Evolutionary conservation across 2,113 vertebrate species (phyloP).

Genomic region (Silurus asotus): DNA sequence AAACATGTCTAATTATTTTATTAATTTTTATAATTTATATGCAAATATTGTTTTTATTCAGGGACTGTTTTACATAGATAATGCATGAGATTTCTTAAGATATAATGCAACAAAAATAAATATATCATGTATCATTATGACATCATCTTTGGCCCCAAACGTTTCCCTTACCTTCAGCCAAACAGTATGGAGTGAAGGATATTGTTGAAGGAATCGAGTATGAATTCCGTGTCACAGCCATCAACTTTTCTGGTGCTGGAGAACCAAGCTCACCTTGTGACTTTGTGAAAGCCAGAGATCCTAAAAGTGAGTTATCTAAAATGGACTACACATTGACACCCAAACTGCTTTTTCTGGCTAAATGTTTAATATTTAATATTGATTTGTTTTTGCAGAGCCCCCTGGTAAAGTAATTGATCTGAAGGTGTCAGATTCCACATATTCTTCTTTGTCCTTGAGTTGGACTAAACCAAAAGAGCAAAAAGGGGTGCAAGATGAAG

Average conservation of each 20-base stretch:
- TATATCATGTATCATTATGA: no score
- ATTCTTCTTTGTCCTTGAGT: slow-evolving; percentile 75
- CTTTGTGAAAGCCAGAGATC: slow-evolving; percentile 74
- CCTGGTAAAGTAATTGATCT: slow-evolving; percentile 78
- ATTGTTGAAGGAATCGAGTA: slow-evolving; percentile 81
- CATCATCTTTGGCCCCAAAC: neutral
- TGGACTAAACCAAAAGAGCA: slow-evolving; percentile 77
- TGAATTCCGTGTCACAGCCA: slow-evolving; percentile 83
- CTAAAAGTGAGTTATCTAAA: slow-evolving; percentile 75
- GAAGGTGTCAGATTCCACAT: slow-evolving; percentile 76
- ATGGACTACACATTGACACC: neutral
- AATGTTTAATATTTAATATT: neutral
- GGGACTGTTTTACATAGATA: neutral
- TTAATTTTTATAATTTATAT: neutral
- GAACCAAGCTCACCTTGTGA: slow-evolving; percentile 78
- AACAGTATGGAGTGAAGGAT: slow-evolving; percentile 69
- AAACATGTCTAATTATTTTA: neutral
- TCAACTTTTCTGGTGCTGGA: slow-evolving; percentile 79
- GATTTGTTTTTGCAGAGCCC: slow-evolving; percentile 67
- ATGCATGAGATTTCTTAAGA: neutral
- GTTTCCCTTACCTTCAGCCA: slow-evolving; percentile 66
- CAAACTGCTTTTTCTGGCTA: neutral
- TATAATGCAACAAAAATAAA: neutral
- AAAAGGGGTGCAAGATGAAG: slow-evolving; percentile 67
- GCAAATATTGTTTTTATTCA: neutral